Evolutionary conservation across 92 coral and sea anemone genomes (phyloP).

Genomic region (Epizoanthus illoricatus): DNA sequence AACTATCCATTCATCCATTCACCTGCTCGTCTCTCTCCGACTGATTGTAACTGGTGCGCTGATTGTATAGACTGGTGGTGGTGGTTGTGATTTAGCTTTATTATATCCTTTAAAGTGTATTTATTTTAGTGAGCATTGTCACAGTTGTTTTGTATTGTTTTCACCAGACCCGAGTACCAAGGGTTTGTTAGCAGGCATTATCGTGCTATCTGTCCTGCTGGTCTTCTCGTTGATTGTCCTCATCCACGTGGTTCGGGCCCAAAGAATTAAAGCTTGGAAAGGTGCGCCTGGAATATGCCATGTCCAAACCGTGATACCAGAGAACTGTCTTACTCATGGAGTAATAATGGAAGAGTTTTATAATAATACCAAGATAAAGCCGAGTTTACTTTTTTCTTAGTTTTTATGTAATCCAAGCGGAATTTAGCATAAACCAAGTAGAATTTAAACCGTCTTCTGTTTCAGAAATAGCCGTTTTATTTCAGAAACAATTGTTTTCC

Average conservation of each 20-base stretch:
- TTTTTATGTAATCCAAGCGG: no score
- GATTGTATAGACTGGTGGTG: no score
- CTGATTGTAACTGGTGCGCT: background rate
- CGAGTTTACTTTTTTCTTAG: no score
- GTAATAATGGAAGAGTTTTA: no score
- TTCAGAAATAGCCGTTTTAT: no score
- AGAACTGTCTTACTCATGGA: no score
- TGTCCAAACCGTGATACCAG: constrained; percentile 1
- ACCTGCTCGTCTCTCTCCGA: background rate
- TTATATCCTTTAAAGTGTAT: background rate
- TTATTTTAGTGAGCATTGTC: no score
- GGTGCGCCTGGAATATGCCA: background rate
- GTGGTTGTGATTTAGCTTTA: background rate
- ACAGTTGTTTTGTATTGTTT: background rate
- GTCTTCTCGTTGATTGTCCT: background rate
- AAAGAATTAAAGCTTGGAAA: background rate
- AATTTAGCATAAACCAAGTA: no score
- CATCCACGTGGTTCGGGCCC: background rate
- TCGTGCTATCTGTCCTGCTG: background rate
- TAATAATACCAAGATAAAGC: no score
- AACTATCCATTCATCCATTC: no score
- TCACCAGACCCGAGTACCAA: background rate
- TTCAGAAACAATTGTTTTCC: no score
- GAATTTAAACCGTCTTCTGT: no score
- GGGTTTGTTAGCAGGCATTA: constrained; percentile 9